phyloP scores from a whole-genome alignment of 2,113 vertebrate species.

The Falcunculus frontatus region DNA sequence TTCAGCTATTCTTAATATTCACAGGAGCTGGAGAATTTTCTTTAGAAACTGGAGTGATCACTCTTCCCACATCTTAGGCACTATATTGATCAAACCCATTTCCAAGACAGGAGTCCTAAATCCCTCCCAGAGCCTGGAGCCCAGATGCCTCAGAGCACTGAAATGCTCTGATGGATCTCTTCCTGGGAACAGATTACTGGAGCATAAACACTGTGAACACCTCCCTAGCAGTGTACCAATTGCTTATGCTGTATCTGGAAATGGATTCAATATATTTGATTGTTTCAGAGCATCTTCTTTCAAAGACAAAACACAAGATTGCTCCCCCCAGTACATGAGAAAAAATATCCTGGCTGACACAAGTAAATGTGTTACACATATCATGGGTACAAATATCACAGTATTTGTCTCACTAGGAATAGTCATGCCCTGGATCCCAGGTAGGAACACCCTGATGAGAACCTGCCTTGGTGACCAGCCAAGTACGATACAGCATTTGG shows the following conservation, averaged over 20 bases:
- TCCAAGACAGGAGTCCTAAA: not conserved
- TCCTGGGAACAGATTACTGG: not conserved
- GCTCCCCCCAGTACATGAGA: not conserved
- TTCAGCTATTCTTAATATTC: not conserved
- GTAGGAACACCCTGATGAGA: not conserved
- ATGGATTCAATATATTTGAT: not conserved
- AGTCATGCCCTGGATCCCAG: not conserved
- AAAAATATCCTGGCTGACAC: not conserved
- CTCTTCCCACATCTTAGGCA: not conserved
- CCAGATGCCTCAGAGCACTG: not conserved
- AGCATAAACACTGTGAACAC: not conserved
- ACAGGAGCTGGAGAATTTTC: not conserved
- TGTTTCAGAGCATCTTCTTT: not conserved
- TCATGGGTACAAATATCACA: not conserved
- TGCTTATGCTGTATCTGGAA: not conserved
- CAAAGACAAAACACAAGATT: not conserved
- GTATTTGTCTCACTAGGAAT: not conserved
- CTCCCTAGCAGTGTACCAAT: not conserved
- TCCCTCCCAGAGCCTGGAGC: not conserved
- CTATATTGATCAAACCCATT: not conserved
- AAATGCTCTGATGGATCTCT: slow-evolving; percentile 20
- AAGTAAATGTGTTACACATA: not conserved
- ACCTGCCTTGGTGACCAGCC: not conserved
- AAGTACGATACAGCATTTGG: not conserved
- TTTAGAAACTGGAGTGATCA: not conserved